Evolutionary conservation across 2,888 invertebrate genomes (phyloP).

Genomic region (Drosophila anomalata): DNA sequence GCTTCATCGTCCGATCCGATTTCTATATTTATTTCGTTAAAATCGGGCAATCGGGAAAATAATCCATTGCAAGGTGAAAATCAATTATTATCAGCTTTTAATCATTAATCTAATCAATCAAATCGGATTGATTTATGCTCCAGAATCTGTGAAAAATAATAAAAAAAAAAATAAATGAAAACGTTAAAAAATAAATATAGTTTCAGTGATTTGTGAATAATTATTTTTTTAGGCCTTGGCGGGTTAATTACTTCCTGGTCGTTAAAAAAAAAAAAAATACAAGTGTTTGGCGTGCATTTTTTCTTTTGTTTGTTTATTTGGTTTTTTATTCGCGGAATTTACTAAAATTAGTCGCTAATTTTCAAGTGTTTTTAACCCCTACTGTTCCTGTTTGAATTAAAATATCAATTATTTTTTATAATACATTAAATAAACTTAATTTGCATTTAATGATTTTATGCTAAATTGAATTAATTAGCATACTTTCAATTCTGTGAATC

Average conservation of each 20-base stretch:
- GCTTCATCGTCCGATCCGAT: background rate
- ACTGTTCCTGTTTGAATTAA: background rate
- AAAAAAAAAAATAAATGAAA: background rate
- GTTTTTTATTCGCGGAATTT: background rate
- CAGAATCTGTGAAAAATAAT: background rate
- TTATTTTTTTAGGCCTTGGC: slow-evolving; percentile 25
- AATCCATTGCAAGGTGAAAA: background rate
- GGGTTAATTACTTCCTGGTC: slow-evolving; percentile 17
- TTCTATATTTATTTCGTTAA: background rate
- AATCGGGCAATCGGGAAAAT: background rate
- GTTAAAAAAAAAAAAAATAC: slow-evolving; percentile 3
- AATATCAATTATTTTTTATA: slow-evolving; percentile 3
- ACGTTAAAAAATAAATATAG: background rate
- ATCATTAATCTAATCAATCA: slow-evolving; percentile 1
- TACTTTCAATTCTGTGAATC: slow-evolving; percentile 6
- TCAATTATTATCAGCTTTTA: background rate
- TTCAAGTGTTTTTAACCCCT: background rate
- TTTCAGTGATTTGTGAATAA: slow-evolving; percentile 14
- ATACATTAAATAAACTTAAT: slow-evolving; percentile 13
- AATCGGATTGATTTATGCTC: background rate
- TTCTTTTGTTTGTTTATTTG: background rate
- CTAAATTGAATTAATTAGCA: slow-evolving; percentile 18
- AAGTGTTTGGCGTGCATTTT: slow-evolving; percentile 5
- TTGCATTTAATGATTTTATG: slow-evolving; percentile 2
- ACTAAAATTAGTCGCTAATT: slow-evolving; percentile 1